Base-by-base conservation (phyloP, 1,140 invertebrate species). In the Neodiprion pinetum region DNA sequence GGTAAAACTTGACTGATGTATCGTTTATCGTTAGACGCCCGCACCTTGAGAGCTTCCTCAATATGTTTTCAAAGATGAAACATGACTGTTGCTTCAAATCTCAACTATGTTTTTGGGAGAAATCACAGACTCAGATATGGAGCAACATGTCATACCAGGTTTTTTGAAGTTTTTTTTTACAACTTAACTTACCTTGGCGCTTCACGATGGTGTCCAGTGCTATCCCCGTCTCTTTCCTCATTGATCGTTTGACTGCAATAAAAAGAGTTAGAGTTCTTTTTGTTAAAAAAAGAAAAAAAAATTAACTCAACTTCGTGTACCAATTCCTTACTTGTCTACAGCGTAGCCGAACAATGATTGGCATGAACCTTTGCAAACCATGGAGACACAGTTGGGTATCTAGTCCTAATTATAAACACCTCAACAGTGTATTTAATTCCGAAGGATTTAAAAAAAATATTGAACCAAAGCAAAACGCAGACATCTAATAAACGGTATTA, bases 161-260 rank as follows among this genome's bases (percentile, higher is more conserved):
- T 74, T 74, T 65, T 72, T 48, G 7, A 71, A 73, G 17, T 69
- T 47, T 47, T 68, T 71, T 77, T 71, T 49, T 70, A 69, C 53
- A 67, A 40, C 21, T 49, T 40, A 72, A 88, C 86, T 89, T 86
- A 92, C 91, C 89, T 91, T 75, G 88, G 83, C 72, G 87, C 81
- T 74, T 92, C 90, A 74, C 91, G 89, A 81, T 90, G 90, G 75
- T 88, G 88, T 78, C 89, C 86, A 74, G 84, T 80, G 70, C 85
- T 84, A 82, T 91, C 90, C 73, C 84, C 88, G 82, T 92, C 91
- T 80, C 89, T 91, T 80, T 92, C 91, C 87, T 93, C 92, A 75
- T 86, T 91, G 81, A 92, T 91, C 73, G 92, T 91, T 90, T 92
- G 91, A 86, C 91, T 92, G 90, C 80, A 91, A 91, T 80, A 86